Conservation (phyloP, 2,888 invertebrate species). For the Escarpia spicata region DNA sequence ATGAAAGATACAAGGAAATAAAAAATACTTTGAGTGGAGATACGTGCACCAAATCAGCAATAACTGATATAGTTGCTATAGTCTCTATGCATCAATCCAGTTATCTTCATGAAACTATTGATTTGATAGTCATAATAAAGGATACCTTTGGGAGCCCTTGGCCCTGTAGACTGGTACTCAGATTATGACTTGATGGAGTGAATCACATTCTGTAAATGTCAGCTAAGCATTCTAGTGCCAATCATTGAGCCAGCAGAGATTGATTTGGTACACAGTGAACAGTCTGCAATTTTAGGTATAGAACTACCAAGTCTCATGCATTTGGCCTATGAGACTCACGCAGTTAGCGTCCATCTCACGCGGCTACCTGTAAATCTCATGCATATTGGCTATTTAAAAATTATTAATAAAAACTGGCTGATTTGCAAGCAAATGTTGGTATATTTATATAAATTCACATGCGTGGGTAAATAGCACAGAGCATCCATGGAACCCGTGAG, state of each 20-base stretch:
- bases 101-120: not conserved
- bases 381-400: no score
- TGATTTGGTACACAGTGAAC: not conserved
- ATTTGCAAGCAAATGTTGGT: no score
- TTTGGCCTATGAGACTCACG: no score
- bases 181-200: constrained; percentile 6
- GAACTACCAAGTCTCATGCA: no score
- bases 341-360: no score
- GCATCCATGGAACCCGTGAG: no score
- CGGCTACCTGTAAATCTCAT: no score
- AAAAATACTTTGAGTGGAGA: not conserved
- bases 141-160: not conserved
- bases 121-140: not conserved
- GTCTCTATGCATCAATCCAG: not conserved
- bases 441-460: no score
- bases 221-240: not conserved
- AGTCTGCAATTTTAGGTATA: no score
- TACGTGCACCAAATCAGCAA: not conserved
- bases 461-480: no score
- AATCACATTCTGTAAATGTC: not conserved
- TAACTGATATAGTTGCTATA: not conserved
- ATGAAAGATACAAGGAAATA: not conserved
- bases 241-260: not conserved
- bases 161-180: not conserved
- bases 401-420: no score